These are phyloP conservation scores for Tragopan temminckii DNA, from an alignment of 2,797 vertebrate genomes.

Conservation along the genomic window DNA sequence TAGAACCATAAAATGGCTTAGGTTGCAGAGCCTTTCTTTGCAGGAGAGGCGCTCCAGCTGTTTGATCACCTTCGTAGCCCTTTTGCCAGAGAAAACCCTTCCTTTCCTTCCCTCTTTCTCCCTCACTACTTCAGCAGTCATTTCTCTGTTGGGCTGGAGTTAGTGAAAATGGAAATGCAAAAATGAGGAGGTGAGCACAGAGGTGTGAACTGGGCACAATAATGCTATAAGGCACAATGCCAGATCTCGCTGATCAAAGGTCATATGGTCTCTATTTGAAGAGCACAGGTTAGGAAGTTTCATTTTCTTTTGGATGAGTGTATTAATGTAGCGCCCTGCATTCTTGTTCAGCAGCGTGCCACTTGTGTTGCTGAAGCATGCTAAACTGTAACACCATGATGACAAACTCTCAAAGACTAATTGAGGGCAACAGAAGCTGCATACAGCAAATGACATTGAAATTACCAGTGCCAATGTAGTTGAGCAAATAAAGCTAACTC, in stretches of 20 bases:
- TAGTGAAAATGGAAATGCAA: rapidly evolving
- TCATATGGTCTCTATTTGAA: rapidly evolving
- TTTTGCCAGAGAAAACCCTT: not conserved
- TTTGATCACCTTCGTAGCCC: no score
- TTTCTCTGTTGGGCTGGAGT: not conserved
- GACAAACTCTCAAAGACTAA: not conserved
- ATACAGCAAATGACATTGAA: not conserved
- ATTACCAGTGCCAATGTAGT: not conserved
- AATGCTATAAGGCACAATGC: rapidly evolving
- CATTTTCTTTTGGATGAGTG: not conserved
- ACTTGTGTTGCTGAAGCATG: rapidly evolving
- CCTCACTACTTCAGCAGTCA: not conserved
- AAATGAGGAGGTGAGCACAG: not conserved
- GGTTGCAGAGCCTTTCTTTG: no score
- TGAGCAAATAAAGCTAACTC: not conserved
- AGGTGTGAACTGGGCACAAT: rapidly evolving
- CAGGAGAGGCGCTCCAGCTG: no score
- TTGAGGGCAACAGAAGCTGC: not conserved
- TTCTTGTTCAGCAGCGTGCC: not conserved
- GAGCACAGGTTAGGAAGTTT: not conserved
- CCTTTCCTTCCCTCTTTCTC: not conserved
- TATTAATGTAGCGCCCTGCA: not conserved
- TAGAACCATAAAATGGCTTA: no score
- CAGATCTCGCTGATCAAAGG: not conserved
- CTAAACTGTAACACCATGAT: not conserved